Conservation (phyloP, 2,888 invertebrate species). For the Chrysopilus asiliformis region DNA sequence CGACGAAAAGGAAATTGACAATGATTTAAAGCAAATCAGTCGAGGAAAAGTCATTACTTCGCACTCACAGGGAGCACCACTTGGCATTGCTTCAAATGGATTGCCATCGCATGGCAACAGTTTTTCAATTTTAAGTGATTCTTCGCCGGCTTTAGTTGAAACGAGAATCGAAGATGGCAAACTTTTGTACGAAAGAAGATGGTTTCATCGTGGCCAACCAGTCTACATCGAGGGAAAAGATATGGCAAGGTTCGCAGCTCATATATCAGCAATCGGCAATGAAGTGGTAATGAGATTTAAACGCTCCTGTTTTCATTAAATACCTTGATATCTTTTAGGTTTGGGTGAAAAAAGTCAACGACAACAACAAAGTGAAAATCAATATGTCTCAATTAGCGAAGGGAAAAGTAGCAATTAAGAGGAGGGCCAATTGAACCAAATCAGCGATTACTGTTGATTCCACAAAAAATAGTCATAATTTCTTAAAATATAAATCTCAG, state of each 20-base stretch:
- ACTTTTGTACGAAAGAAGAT: constrained; percentile 80
- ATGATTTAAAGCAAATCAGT: constrained; percentile 68
- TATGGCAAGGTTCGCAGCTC: constrained; percentile 68
- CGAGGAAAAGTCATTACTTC: constrained; percentile 43
- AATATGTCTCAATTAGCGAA: constrained; percentile 71
- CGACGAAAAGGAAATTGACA: constrained; percentile 80
- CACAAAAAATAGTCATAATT: no score
- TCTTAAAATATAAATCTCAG: no score
- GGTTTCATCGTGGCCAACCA: constrained; percentile 91
- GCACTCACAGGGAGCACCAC: constrained; percentile 24
- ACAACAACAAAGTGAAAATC: constrained; percentile 69
- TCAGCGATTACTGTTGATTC: no score
- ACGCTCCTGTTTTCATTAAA: background rate
- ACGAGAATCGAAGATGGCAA: constrained; percentile 91
- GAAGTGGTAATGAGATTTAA: constrained; percentile 56
- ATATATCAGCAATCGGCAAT: constrained; percentile 81
- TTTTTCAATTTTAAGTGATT: constrained; percentile 30
- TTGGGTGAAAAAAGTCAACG: constrained; percentile 73
- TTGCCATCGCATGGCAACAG: constrained; percentile 18
- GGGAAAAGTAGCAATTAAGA: constrained; percentile 77
- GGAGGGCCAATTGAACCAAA: constrained; percentile 67
- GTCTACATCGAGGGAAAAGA: constrained; percentile 86
- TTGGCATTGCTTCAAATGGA: constrained; percentile 38
- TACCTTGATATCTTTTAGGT: no score
- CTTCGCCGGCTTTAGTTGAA: constrained; percentile 47